phyloP scores from a whole-genome alignment of 1,140 invertebrate species.

The Drosophila hydei region DNA sequence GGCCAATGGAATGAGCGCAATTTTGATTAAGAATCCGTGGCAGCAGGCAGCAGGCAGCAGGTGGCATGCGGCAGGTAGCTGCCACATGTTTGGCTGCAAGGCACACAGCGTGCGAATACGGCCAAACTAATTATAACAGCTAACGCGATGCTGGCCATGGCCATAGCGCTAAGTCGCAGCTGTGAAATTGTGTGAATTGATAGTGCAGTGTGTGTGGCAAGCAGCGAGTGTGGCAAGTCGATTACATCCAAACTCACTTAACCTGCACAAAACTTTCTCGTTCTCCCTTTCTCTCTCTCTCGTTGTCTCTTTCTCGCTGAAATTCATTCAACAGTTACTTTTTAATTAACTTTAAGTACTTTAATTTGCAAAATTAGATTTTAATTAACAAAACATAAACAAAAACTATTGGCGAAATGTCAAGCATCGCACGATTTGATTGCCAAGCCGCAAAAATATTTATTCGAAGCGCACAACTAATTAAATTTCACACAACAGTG shows the following conservation, averaged over 20 bases:
- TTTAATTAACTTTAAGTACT: background rate
- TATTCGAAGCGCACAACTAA: constrained; percentile 17
- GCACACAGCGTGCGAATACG: constrained; percentile 38
- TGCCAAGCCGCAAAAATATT: background rate
- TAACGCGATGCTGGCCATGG: background rate
- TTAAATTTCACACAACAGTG: constrained; percentile 50
- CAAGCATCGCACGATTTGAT: background rate
- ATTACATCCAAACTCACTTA: background rate
- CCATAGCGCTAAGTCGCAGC: constrained; percentile 25
- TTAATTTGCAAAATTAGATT: background rate
- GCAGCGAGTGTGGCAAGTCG: constrained; percentile 2
- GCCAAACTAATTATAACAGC: constrained; percentile 54
- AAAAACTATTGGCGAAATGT: constrained; percentile 1
- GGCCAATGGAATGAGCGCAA: constrained; percentile 30
- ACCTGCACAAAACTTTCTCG: background rate
- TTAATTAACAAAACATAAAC: constrained; percentile 2
- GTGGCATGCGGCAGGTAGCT: background rate
- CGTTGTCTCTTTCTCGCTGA: too few relatives aligned
- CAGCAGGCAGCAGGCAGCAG: background rate
- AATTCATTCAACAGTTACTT: too few relatives aligned
- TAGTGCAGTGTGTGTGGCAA: constrained; percentile 15
- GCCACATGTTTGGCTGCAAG: constrained; percentile 25
- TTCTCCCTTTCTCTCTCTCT: too few relatives aligned
- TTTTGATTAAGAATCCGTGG: constrained; percentile 49
- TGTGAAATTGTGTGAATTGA: constrained; percentile 17